These are phyloP conservation scores for Bubo scandiacus DNA, from an alignment of 2,113 vertebrate species.

Conservation along the genomic window DNA sequence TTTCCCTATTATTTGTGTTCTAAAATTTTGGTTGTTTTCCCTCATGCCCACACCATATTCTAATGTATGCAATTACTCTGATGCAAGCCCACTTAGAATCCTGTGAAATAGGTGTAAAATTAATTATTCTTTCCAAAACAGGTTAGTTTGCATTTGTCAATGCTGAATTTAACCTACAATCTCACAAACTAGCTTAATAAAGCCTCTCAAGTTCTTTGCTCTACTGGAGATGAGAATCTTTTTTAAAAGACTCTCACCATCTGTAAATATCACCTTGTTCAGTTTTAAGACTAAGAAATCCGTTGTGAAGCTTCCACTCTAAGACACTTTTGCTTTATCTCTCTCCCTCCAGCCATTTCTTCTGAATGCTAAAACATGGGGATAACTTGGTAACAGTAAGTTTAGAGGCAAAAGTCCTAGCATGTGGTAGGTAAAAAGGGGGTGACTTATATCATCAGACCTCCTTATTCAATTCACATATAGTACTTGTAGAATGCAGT, in stretches of 20 bases:
- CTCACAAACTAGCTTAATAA: background rate
- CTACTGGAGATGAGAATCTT: background rate
- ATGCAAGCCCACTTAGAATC: background rate
- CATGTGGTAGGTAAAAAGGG: background rate
- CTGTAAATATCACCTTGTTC: background rate
- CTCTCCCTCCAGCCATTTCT: background rate
- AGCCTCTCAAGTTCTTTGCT: background rate
- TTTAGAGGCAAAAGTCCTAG: background rate
- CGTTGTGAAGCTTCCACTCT: background rate
- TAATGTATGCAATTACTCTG: background rate
- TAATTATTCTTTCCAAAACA: background rate
- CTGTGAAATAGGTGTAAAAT: background rate
- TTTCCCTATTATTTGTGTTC: background rate
- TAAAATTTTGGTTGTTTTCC: background rate
- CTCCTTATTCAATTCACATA: background rate
- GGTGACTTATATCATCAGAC: background rate
- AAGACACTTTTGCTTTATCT: background rate
- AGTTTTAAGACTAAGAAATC: background rate
- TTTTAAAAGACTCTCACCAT: background rate
- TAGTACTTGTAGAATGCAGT: background rate
- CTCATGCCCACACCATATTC: background rate
- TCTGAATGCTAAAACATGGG: background rate
- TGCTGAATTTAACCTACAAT: background rate
- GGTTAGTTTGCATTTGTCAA: background rate
- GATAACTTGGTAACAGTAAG: background rate